Conservation (phyloP, 2,797 vertebrate genomes). For the Hippoglossus hippoglossus region DNA sequence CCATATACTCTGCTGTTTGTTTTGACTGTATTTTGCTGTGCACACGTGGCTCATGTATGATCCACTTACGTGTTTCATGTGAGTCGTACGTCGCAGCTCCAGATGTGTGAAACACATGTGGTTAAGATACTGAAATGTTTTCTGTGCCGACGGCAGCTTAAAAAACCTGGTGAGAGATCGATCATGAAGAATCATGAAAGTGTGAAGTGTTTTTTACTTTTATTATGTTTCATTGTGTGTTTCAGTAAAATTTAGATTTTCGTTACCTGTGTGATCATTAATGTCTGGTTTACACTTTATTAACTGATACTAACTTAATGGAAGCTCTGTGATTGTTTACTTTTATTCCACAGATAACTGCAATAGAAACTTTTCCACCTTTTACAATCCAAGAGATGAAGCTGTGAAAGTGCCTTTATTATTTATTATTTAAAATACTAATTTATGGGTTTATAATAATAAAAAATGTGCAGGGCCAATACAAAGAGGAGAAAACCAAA, state of each 20-base stretch:
- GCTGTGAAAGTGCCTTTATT: too few species aligned
- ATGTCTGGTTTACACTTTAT: too few species aligned
- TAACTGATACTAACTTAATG: too few species aligned
- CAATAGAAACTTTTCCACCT: too few species aligned
- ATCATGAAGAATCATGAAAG: background rate
- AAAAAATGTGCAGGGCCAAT: too few species aligned
- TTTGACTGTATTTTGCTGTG: conserved; percentile 33
- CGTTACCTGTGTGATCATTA: too few species aligned
- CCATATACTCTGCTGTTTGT: conserved; percentile 35
- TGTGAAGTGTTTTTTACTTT: conserved; percentile 28
- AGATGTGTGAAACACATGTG: background rate
- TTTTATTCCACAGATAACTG: too few species aligned
- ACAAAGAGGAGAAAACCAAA: too few species aligned
- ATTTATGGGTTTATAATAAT: too few species aligned
- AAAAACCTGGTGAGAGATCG: conserved; percentile 12
- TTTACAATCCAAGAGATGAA: too few species aligned
- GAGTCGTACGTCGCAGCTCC: background rate
- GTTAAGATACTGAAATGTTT: background rate
- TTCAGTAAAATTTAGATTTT: conserved; percentile 56
- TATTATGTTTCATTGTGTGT: conserved; percentile 38
- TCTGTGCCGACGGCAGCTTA: conserved; percentile 16
- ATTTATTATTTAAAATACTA: too few species aligned
- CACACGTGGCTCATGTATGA: background rate
- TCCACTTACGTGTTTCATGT: background rate
- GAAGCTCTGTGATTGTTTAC: too few species aligned